Conservation (phyloP, 1,140 invertebrate genomes). For the Choristoneura fumiferana region DNA sequence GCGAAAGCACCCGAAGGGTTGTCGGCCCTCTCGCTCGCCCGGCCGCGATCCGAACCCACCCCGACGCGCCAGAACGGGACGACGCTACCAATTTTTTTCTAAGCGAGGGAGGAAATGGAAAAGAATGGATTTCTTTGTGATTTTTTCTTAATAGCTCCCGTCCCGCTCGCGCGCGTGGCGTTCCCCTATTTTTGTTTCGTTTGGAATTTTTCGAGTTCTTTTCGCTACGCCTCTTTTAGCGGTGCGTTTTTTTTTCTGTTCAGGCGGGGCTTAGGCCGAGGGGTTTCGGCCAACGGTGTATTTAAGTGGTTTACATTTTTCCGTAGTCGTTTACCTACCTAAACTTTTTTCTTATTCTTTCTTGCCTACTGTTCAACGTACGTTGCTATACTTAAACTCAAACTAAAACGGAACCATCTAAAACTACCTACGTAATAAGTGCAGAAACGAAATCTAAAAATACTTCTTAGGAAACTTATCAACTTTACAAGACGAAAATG, state of each 20-base stretch:
- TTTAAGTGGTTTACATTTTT: constrained; percentile 37
- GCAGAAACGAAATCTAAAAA: no score
- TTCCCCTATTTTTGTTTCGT: constrained; percentile 45
- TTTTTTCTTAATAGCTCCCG: constrained; percentile 65
- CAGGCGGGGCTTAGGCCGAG: constrained; percentile 72
- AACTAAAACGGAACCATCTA: neutral
- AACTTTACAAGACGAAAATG: no score
- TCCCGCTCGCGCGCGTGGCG: constrained; percentile 55
- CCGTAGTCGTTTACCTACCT: constrained; percentile 66
- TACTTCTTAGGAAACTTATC: no score
- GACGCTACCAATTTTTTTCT: constrained; percentile 68
- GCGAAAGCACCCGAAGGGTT: constrained; percentile 48
- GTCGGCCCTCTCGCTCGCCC: constrained; percentile 65
- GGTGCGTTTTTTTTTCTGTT: constrained; percentile 68
- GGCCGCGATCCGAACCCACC: constrained; percentile 51
- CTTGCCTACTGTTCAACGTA: constrained; percentile 26
- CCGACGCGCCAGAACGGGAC: constrained; percentile 61
- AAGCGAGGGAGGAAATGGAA: constrained; percentile 77
- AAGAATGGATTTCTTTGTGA: constrained; percentile 75
- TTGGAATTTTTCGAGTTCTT: constrained; percentile 66
- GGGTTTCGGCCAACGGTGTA: constrained; percentile 66
- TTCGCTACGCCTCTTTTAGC: constrained; percentile 69
- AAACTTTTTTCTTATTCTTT: constrained; percentile 33
- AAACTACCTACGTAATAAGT: no score
- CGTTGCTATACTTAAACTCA: constrained; percentile 16